Conservation (phyloP, 1,140 invertebrate species). For the Drosophila jambulina region DNA sequence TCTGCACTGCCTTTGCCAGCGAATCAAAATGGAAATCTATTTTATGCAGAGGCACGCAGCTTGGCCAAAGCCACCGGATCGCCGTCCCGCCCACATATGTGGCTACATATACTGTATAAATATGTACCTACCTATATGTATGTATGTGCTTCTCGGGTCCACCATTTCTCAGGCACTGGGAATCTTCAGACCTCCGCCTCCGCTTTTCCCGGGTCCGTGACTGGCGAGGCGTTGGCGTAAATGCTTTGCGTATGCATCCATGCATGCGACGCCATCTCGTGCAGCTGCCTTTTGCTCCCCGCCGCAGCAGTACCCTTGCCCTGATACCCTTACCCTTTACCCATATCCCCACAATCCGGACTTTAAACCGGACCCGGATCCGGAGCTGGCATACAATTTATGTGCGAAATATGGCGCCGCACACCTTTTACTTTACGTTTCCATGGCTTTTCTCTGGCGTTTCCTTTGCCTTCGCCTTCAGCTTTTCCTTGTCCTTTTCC, state of each 20-base stretch:
- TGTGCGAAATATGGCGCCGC: constrained; percentile 78
- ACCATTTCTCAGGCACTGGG: constrained; percentile 3
- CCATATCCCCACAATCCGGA: constrained; percentile 12
- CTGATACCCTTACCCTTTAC: neutral
- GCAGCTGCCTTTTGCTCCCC: constrained; percentile 44
- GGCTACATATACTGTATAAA: neutral
- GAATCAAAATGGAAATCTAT: constrained; percentile 78
- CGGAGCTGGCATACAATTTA: constrained; percentile 72
- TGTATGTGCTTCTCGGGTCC: constrained; percentile 6
- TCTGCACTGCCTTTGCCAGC: constrained; percentile 28
- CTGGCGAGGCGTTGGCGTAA: constrained; percentile 61
- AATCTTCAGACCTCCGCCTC: constrained; percentile 7
- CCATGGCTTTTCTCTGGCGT: constrained; percentile 41
- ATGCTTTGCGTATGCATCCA: constrained; percentile 80
- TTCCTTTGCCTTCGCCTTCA: constrained; percentile 26
- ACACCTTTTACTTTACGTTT: constrained; percentile 62
- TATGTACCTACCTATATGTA: neutral
- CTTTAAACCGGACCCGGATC: constrained; percentile 22
- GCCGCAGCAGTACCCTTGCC: neutral
- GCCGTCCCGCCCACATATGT: constrained; percentile 17
- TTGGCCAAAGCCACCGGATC: constrained; percentile 28
- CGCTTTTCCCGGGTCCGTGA: constrained; percentile 28
- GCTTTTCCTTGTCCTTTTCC: constrained; percentile 26
- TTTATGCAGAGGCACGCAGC: constrained; percentile 77
- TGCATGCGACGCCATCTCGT: constrained; percentile 70